phyloP scores from a whole-genome alignment of 2,888 invertebrate species.

The Anorthoa munda region DNA sequence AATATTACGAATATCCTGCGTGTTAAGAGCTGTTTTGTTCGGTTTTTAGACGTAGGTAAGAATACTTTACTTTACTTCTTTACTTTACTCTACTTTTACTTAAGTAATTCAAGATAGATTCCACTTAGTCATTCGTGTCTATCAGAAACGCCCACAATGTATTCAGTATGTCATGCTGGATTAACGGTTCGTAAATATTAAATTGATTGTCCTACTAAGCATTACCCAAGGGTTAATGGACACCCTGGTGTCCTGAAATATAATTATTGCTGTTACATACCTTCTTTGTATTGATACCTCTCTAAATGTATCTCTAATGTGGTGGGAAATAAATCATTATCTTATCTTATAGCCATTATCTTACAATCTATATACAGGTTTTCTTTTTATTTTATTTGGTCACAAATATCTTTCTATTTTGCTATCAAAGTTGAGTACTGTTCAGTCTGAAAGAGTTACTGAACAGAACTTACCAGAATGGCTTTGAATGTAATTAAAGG shows the following conservation, averaged over 20 bases:
- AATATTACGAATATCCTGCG: too few species aligned
- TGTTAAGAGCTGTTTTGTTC: neutral
- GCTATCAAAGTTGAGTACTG: neutral
- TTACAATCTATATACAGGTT: neutral
- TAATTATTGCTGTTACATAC: too few species aligned
- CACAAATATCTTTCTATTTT: neutral
- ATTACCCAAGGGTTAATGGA: too few species aligned
- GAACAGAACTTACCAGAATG: neutral
- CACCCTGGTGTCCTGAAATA: too few species aligned
- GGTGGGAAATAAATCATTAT: too few species aligned
- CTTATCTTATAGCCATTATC: neutral
- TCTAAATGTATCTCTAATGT: too few species aligned
- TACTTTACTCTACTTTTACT: too few species aligned
- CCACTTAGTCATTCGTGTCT: too few species aligned
- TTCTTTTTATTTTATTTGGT: neutral
- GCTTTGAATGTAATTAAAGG: too few species aligned
- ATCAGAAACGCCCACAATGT: constrained; percentile 35
- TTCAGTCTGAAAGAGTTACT: neutral
- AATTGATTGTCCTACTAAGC: neutral
- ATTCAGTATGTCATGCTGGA: neutral
- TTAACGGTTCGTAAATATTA: neutral
- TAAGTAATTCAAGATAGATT: neutral
- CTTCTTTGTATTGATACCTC: too few species aligned
- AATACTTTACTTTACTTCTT: too few species aligned
- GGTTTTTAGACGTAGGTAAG: neutral